Conservation (phyloP, 2,888 invertebrate genomes). For the Tyria jacobaeae region DNA sequence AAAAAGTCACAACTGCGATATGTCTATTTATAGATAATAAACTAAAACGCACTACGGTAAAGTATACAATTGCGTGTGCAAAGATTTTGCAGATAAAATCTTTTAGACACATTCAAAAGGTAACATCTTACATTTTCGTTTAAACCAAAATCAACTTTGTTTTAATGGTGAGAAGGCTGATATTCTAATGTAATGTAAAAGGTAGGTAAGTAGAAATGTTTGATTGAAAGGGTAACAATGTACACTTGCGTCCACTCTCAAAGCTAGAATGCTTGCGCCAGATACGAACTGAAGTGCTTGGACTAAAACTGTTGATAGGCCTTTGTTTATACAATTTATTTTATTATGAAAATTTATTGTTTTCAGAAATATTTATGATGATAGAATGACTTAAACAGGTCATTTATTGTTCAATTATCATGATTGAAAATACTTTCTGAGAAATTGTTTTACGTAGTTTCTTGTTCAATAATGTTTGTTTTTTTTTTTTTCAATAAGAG, state of each 20-base stretch:
- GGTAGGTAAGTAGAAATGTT: conserved; percentile 39
- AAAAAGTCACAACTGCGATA: conserved; percentile 33
- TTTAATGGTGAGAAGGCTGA: rapidly evolving
- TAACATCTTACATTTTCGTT: not conserved
- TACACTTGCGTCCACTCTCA: conserved; percentile 77
- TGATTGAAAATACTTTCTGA: conserved; percentile 14
- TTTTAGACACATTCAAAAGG: conserved; percentile 22
- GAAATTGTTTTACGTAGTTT: conserved; percentile 10
- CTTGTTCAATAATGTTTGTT: not conserved
- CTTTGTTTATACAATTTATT: conserved; percentile 42
- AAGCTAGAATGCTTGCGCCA: conserved; percentile 77
- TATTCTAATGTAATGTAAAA: not conserved
- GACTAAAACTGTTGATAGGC: conserved; percentile 64
- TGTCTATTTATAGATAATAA: conserved; percentile 23
- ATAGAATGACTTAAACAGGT: conserved; percentile 12
- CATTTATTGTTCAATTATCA: conserved; percentile 22
- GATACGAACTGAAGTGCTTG: conserved; percentile 69
- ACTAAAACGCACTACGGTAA: conserved; percentile 36
- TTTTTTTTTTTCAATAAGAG: not conserved
- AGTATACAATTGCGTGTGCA: conserved; percentile 29
- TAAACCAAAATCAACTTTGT: conserved; percentile 19
- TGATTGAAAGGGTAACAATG: conserved; percentile 67
- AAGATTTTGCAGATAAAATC: conserved; percentile 38
- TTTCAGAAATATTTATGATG: conserved; percentile 21
- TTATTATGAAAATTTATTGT: conserved; percentile 19